phyloP scores from a whole-genome alignment of 2,797 vertebrate species.

The Sebastes ruberrimus region DNA sequence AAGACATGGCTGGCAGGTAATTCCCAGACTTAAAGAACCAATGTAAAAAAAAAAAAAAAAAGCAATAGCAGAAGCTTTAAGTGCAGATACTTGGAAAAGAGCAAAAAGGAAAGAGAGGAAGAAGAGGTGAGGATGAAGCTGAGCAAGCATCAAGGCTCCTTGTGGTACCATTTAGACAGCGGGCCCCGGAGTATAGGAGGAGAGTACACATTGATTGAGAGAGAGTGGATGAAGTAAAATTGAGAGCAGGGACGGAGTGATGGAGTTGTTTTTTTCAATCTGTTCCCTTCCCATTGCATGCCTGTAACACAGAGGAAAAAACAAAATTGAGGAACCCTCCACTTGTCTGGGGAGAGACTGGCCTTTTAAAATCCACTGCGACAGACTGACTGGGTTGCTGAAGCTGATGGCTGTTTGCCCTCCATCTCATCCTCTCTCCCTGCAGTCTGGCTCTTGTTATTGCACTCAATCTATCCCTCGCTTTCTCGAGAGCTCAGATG shows the following conservation, averaged over 20 bases:
- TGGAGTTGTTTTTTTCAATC: slow-evolving; percentile 24
- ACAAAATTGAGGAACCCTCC: slow-evolving; percentile 19
- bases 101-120: not conserved
- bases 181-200: slow-evolving; percentile 53
- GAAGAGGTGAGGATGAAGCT: not conserved
- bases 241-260: slow-evolving; percentile 31
- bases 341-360: slow-evolving; percentile 56
- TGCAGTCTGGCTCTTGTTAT: slow-evolving; percentile 58
- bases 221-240: slow-evolving; percentile 56
- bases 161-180: slow-evolving; percentile 80
- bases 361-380: slow-evolving; percentile 59
- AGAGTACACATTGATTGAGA: slow-evolving; percentile 73
- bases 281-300: slow-evolving; percentile 30
- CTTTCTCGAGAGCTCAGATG: slow-evolving; percentile 67
- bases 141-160: slow-evolving; percentile 35
- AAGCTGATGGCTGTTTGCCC: slow-evolving; percentile 58
- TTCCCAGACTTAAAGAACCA: slow-evolving; percentile 35
- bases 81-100: slow-evolving; percentile 3
- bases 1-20: slow-evolving; percentile 54
- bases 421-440: slow-evolving; percentile 40
- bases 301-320: slow-evolving; percentile 4
- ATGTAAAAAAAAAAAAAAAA: not conserved
- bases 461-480: slow-evolving; percentile 51
- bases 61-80: slow-evolving; percentile 23
- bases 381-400: slow-evolving; percentile 59